Conservation (phyloP, 2,888 invertebrate genomes). For the Leptinotarsa peninsularis region DNA sequence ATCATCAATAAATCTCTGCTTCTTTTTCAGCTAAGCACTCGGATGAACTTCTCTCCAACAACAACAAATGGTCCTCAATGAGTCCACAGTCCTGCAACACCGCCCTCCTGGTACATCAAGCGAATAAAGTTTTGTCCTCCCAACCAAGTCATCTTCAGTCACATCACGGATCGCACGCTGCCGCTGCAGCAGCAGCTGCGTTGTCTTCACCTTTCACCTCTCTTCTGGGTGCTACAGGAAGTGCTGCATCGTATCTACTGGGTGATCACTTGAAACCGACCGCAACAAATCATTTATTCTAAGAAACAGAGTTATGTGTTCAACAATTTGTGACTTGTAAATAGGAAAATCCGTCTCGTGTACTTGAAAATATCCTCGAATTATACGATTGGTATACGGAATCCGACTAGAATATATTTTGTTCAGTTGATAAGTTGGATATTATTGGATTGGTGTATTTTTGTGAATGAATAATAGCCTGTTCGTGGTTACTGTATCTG, state of each 20-base stretch:
- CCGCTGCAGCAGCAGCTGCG: constrained; percentile 73
- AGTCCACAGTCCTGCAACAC: constrained; percentile 66
- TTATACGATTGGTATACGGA: constrained; percentile 58
- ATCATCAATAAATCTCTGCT: not conserved
- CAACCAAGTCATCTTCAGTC: constrained; percentile 63
- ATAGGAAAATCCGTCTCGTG: constrained; percentile 3
- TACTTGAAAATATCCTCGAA: constrained; percentile 48
- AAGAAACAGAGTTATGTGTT: constrained; percentile 55
- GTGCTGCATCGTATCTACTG: constrained; percentile 71
- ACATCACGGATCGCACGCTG: constrained; percentile 70
- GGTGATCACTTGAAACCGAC: constrained; percentile 74
- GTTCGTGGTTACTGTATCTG: constrained; percentile 7
- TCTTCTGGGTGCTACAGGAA: constrained; percentile 70
- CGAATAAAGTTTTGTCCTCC: constrained; percentile 66
- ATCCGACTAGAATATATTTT: constrained; percentile 25
- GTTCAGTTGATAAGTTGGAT: not conserved
- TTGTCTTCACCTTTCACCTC: constrained; percentile 72
- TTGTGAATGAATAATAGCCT: not conserved
- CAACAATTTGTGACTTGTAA: not conserved
- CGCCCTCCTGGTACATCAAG: constrained; percentile 66
- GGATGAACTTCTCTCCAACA: constrained; percentile 64
- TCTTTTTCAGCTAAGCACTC: constrained; percentile 64
- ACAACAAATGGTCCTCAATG: constrained; percentile 67
- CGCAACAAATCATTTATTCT: constrained; percentile 74
- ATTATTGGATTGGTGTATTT: not conserved